phyloP scores from a whole-genome alignment of 1,140 invertebrate genomes.

The Teleopsis dalmanni region DNA sequence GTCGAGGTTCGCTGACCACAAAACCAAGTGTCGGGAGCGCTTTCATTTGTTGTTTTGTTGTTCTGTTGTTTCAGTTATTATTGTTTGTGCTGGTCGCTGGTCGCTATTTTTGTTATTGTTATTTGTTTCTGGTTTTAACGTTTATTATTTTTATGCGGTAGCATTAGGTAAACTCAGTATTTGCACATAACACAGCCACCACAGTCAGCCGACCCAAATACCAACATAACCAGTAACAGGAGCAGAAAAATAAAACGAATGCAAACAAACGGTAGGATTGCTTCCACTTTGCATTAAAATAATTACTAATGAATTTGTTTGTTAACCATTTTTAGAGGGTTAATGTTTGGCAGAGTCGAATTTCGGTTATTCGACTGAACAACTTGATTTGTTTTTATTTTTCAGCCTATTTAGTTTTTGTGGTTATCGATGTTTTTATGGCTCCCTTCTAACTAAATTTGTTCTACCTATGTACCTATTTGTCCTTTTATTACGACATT shows the following conservation, averaged over 20 bases:
- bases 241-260: neutral
- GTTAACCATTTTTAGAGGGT: neutral
- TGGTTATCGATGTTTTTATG: constrained; percentile 7
- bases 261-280: neutral
- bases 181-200: too few relatives aligned
- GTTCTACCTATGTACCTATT: too few relatives aligned
- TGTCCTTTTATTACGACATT: too few relatives aligned
- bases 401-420: constrained; percentile 7
- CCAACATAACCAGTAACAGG: too few relatives aligned
- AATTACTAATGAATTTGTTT: constrained; percentile 1
- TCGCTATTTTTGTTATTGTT: neutral
- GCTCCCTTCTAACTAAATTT: too few relatives aligned
- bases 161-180: too few relatives aligned
- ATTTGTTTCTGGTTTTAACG: too few relatives aligned
- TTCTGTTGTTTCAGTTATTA: neutral
- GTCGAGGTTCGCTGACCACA: neutral
- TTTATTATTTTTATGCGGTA: constrained; percentile 7
- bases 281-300: neutral
- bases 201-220: too few relatives aligned
- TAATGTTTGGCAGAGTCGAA: neutral
- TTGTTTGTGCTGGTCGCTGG: neutral
- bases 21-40: constrained; percentile 7
- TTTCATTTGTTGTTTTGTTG: neutral
- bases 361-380: neutral
- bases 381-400: neutral